Conservation (phyloP, 1,140 invertebrate species). For the Sarcophaga peregrina region DNA sequence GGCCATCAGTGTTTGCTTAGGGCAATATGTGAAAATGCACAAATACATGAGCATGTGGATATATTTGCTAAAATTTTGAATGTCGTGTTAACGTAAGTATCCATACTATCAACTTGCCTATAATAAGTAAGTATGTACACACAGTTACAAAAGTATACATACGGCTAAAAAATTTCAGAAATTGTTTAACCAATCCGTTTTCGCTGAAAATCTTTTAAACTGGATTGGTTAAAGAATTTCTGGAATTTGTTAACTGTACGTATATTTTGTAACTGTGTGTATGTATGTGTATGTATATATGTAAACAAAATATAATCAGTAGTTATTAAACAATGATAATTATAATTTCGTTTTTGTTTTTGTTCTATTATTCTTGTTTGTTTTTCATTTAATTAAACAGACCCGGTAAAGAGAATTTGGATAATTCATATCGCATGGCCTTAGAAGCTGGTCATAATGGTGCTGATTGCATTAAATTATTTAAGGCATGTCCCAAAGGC, state of each 20-base stretch:
- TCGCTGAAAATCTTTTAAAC: too few species aligned
- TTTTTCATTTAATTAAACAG: constrained; percentile 44
- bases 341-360: constrained; percentile 31
- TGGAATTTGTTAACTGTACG: too few species aligned
- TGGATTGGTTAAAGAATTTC: too few species aligned
- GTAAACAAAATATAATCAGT: too few species aligned
- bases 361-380: too few species aligned
- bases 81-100: constrained; percentile 58
- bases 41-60: constrained; percentile 60
- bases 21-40: constrained; percentile 64
- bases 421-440: constrained; percentile 56
- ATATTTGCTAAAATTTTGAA: constrained; percentile 62
- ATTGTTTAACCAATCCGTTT: too few species aligned
- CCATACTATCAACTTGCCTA: not conserved
- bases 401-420: constrained; percentile 58
- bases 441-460: constrained; percentile 55
- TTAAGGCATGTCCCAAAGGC: constrained; percentile 55
- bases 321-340: not conserved
- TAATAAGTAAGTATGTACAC: too few species aligned
- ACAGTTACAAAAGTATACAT: too few species aligned
- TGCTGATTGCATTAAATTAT: constrained; percentile 57
- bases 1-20: constrained; percentile 56
- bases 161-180: not conserved
- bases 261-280: not conserved
- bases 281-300: constrained; percentile 3